Base-by-base conservation (phyloP, 2,113 vertebrate species). In the Rhodinocichla rosea region DNA sequence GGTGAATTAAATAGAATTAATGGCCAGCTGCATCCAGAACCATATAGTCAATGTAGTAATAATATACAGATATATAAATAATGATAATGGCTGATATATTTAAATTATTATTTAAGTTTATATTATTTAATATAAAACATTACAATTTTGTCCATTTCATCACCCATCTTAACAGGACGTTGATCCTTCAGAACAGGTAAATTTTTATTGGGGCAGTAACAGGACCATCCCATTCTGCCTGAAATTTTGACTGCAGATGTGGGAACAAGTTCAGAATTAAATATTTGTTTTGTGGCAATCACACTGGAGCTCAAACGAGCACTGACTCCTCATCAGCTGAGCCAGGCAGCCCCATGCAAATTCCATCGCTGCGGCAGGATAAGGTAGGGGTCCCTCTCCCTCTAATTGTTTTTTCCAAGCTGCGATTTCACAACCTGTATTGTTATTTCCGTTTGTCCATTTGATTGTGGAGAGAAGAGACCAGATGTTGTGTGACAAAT, bases 401-500 rank as follows among this genome's bases (percentile, higher is more conserved):
- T 93, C 83, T 84, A 90, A 94, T 92, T 92, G 87, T 95, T 84
- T 75, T 88, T 80, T 42, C 63, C 90, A 94, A 94, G 94, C 94
- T 95, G 90, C n/a, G 32, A 64, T 93, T 96, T 96, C 88, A 4
- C 92, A 96, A 95, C 18, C 92, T 73, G 60, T 28, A 93, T 96
- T 96, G 95, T 90, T 90, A 78, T 93, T 96, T 97, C 85, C 92
- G 93, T 96, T 97, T 97, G 94, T 96, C 96, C 95, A 21, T 96
- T 87, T 87, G 83, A 95, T 93, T 96, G 95, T 45, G 4, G 80
- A 90, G 89, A 90, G 93, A 82, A 83, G 93, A 78, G 93, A 93
- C 88, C 96, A 96, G 96, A 95, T 97, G 95, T 94, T 95, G 88
- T 95, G 94, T 96, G 95, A 95, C 94, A 97, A 96, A 96, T 90